Conservation (phyloP, 1,140 invertebrate species). For the silkworm (Bombyx mori) region ASM3026992v2 NC_085122.1:435501-436000, state of each 20-base stretch:
- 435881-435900: constrained; percentile 57
- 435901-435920: constrained; percentile 51
- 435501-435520: too few relatives aligned
- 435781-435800: background rate
- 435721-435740: constrained; percentile 13
- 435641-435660: constrained; percentile 2
- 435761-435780: background rate
- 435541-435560: constrained; percentile 17
- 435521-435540: too few relatives aligned
- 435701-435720: constrained; percentile 48
- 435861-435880: constrained; percentile 52
- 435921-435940: too few relatives aligned
- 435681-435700: constrained; percentile 59
- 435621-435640: too few relatives aligned
- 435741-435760: constrained; percentile 24
- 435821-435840: constrained; percentile 32
- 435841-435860: constrained; percentile 39
- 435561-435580: constrained; percentile 56
- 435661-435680: constrained; percentile 60
- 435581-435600: constrained; percentile 56
- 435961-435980: too few relatives aligned
- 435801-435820: constrained; percentile 1
- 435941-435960: too few relatives aligned
- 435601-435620: too few relatives aligned
- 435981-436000: too few relatives aligned